These are phyloP conservation scores for Hemibagrus guttatus DNA, from an alignment of 2,797 vertebrate genomes.

Conservation along the genomic window DNA sequence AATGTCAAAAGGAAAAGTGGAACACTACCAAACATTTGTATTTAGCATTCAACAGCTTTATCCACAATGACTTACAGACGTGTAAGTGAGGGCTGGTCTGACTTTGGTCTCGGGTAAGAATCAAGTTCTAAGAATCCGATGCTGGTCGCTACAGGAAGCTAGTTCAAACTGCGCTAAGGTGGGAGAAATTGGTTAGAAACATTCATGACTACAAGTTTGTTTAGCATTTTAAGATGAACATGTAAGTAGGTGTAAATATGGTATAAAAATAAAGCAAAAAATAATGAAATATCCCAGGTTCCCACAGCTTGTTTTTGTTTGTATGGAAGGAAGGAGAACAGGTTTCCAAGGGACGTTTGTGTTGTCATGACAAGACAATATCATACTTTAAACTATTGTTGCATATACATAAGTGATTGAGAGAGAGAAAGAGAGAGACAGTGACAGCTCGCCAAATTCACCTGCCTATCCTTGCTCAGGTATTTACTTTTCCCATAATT, in stretches of 20 bases:
- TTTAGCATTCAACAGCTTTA: neutral
- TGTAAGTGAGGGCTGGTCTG: too few species aligned
- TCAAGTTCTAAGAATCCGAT: too few species aligned
- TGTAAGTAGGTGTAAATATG: too few species aligned
- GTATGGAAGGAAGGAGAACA: neutral
- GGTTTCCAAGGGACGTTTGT: neutral
- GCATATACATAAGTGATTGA: neutral
- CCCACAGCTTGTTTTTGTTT: neutral
- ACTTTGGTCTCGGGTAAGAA: too few species aligned
- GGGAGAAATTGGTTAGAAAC: too few species aligned
- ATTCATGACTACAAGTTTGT: neutral
- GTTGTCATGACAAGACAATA: neutral
- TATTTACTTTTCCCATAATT: slow-evolving; percentile 43
- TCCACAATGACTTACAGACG: too few species aligned
- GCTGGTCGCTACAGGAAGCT: too few species aligned
- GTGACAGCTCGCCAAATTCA: slow-evolving; percentile 21
- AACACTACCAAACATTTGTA: neutral
- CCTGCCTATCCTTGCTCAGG: slow-evolving; percentile 34
- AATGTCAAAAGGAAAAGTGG: neutral
- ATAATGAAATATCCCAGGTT: neutral
- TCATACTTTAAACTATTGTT: neutral
- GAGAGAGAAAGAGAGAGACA: neutral
- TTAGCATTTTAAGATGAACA: neutral
- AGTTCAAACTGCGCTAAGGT: too few species aligned
- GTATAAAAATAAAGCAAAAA: neutral